Conservation (phyloP, 2,113 vertebrate genomes). For the Ginglymostoma cirratum region DNA sequence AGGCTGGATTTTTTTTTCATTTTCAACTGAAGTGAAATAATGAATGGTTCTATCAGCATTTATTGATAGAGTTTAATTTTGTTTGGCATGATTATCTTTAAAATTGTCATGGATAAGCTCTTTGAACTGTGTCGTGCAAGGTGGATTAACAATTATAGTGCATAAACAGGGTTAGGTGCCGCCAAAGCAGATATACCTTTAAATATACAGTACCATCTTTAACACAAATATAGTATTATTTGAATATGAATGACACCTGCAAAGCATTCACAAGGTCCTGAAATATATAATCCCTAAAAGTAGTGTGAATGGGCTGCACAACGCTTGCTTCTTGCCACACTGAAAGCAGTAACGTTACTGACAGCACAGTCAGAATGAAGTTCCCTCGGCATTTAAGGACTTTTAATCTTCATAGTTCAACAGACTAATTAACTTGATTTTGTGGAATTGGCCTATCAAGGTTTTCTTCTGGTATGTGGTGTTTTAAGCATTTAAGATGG, state of each 20-base stretch:
- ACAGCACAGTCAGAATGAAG: neutral
- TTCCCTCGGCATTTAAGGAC: neutral
- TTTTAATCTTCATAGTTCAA: neutral
- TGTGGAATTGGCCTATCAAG: neutral
- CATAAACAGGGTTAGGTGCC: neutral
- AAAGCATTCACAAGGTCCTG: neutral
- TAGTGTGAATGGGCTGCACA: neutral
- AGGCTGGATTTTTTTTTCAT: neutral
- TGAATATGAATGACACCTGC: neutral
- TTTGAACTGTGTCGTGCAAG: neutral
- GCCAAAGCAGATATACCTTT: neutral
- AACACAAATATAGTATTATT: neutral
- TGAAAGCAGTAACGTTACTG: neutral
- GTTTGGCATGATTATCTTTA: neutral
- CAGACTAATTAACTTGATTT: neutral
- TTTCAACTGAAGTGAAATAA: neutral
- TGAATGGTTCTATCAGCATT: neutral
- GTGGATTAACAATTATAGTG: neutral
- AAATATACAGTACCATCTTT: neutral
- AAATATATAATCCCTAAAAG: neutral
- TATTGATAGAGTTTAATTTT: neutral
- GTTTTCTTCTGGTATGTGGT: neutral
- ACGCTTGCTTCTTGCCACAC: neutral
- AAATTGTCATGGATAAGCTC: neutral
- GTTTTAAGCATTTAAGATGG: neutral